Percentiles rank a stretch among this genome's conserved stretches.
These are phyloP conservation scores for Zygaena filipendulae DNA, from an alignment of 2,888 invertebrate species.

Conservation along the genomic window DNA sequence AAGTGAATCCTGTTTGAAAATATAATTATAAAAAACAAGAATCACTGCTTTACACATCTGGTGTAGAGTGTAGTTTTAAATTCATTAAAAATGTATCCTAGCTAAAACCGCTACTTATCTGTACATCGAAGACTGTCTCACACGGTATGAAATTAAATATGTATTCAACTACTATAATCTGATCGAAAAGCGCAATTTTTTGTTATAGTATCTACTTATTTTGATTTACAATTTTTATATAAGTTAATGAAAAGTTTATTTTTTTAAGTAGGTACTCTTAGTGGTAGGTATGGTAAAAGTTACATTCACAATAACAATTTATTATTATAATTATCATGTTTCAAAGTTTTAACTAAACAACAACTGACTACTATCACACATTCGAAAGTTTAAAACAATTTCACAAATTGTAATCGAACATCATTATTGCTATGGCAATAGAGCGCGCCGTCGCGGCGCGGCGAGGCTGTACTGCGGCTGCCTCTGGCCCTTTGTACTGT, in stretches of 20 bases:
- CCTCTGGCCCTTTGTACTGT: constrained; percentile 8
- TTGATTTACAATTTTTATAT: too few species aligned
- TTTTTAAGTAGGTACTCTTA: too few species aligned
- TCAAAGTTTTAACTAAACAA: constrained; percentile 69
- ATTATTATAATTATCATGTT: constrained; percentile 47
- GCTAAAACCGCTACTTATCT: constrained; percentile 64
- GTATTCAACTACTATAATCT: constrained; percentile 34
- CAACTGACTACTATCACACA: constrained; percentile 71
- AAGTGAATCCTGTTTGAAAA: neutral
- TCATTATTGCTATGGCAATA: constrained; percentile 65
- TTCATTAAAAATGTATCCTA: constrained; percentile 65
- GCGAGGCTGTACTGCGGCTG: constrained; percentile 14
- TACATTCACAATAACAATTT: constrained; percentile 67
- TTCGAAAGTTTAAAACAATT: constrained; percentile 69
- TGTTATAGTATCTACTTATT: too few species aligned
- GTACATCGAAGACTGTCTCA: constrained; percentile 60
- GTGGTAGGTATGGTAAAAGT: too few species aligned
- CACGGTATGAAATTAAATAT: constrained; percentile 37
- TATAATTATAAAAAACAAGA: constrained; percentile 36
- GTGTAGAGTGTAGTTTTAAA: constrained; percentile 46
- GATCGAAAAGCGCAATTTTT: constrained; percentile 40
- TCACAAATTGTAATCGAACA: constrained; percentile 63
- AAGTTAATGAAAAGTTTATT: constrained; percentile 17
- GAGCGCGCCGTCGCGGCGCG: constrained; percentile 33
- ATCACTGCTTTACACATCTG: constrained; percentile 41